Conservation (phyloP, 1,140 invertebrate species). For the Leptopilina clavipes region DNA sequence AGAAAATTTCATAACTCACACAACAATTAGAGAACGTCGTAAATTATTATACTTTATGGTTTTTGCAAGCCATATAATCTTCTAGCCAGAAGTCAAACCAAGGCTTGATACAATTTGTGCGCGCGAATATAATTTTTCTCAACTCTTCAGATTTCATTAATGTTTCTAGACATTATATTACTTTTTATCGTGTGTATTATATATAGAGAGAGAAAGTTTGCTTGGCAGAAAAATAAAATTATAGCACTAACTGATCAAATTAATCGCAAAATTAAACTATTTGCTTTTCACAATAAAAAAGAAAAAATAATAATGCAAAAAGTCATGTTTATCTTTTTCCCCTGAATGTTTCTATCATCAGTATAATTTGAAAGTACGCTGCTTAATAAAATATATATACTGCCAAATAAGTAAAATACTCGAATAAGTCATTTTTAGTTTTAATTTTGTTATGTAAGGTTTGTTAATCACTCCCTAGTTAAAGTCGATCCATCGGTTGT, state of each 20-base stretch:
- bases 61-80: conserved; percentile 2
- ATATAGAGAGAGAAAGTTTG: background rate
- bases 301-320: no score
- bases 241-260: no score
- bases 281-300: no score
- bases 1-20: background rate
- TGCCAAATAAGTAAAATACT: no score
- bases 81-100: background rate
- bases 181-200: no score
- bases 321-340: no score
- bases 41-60: conserved; percentile 10
- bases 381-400: no score
- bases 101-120: conserved; percentile 1
- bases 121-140: background rate
- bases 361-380: no score
- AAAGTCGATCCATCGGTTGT: conserved; percentile 16
- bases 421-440: conserved; percentile 3
- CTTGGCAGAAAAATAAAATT: no score
- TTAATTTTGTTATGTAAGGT: conserved; percentile 5
- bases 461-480: conserved; percentile 5
- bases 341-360: no score
- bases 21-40: conserved; percentile 2
- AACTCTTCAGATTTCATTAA: background rate
- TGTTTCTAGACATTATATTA: background rate
- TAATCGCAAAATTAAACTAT: no score